Percentiles rank a stretch among this genome's conserved stretches.
These are phyloP conservation scores for Sesamia nonagrioides DNA, from an alignment of 1,140 invertebrate species.

Conservation along the genomic window DNA sequence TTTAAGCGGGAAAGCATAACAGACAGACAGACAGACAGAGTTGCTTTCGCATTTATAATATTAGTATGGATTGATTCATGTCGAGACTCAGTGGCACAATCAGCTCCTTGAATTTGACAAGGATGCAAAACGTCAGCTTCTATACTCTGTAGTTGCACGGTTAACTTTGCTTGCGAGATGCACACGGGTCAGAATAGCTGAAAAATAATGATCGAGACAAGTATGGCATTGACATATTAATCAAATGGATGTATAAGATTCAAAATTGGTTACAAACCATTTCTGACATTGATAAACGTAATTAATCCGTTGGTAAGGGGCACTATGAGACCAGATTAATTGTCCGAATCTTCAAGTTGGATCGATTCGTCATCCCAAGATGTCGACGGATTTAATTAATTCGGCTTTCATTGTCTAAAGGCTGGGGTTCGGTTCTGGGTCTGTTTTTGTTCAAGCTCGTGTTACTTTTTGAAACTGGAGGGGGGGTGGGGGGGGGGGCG, in stretches of 20 bases:
- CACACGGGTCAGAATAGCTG: no score
- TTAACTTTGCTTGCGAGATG: no score
- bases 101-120: no score
- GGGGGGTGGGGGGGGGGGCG: not conserved
- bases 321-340: constrained; percentile 67
- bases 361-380: constrained; percentile 81
- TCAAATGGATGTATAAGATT: constrained; percentile 55
- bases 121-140: no score
- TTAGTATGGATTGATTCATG: no score
- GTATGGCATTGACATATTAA: not conserved
- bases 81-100: no score
- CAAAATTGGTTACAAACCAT: constrained; percentile 56
- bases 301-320: constrained; percentile 53
- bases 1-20: no score
- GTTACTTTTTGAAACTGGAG: constrained; percentile 52
- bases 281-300: constrained; percentile 67
- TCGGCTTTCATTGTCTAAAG: constrained; percentile 74
- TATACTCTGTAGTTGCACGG: no score
- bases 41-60: no score
- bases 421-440: constrained; percentile 33
- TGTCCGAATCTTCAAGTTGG: constrained; percentile 57
- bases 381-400: constrained; percentile 79
- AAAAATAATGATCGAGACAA: not conserved
- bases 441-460: constrained; percentile 60
- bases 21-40: no score